These are phyloP conservation scores for Decapterus maruadsi DNA, from an alignment of 2,797 vertebrate species.

Conservation along the genomic window DNA sequence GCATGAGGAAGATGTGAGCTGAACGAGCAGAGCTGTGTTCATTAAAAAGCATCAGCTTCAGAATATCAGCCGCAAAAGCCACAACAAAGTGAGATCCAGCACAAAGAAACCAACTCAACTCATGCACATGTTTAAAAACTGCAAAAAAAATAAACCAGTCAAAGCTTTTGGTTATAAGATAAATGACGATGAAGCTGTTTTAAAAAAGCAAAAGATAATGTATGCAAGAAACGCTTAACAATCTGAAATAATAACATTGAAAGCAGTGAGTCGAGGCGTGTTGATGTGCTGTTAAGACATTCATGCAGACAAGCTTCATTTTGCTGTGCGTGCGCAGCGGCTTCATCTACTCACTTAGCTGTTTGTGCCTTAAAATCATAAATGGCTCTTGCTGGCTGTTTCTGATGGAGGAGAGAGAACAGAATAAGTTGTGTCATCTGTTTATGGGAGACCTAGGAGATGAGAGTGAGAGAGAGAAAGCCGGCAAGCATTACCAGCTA, in stretches of 20 bases:
- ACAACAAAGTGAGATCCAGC: conserved; percentile 6
- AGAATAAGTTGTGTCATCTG: conserved; percentile 89
- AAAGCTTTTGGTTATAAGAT: conserved; percentile 24
- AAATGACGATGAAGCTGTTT: background rate
- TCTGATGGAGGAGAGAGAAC: conserved; percentile 91
- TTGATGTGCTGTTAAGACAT: conserved; percentile 27
- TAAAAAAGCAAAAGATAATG: conserved; percentile 19
- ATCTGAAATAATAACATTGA: conserved; percentile 4
- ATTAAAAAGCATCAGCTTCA: conserved; percentile 4
- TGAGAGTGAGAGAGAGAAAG: conserved; percentile 66
- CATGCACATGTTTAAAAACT: conserved; percentile 31
- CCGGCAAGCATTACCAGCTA: conserved; percentile 62
- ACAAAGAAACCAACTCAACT: conserved; percentile 1
- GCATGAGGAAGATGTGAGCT: background rate
- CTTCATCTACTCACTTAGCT: conserved; percentile 94
- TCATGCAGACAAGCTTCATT: conserved; percentile 32
- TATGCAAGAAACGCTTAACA: background rate
- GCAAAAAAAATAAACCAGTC: conserved; percentile 4
- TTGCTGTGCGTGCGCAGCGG: background rate
- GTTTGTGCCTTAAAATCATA: conserved; percentile 99
- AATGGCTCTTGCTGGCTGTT: conserved; percentile 96
- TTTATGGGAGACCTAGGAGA: conserved; percentile 85
- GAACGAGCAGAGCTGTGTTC: background rate
- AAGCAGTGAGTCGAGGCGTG: conserved; percentile 23
- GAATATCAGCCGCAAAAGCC: conserved; percentile 38